Conservation (phyloP, 2,797 vertebrate genomes). For the Ciconia nigra region DNA sequence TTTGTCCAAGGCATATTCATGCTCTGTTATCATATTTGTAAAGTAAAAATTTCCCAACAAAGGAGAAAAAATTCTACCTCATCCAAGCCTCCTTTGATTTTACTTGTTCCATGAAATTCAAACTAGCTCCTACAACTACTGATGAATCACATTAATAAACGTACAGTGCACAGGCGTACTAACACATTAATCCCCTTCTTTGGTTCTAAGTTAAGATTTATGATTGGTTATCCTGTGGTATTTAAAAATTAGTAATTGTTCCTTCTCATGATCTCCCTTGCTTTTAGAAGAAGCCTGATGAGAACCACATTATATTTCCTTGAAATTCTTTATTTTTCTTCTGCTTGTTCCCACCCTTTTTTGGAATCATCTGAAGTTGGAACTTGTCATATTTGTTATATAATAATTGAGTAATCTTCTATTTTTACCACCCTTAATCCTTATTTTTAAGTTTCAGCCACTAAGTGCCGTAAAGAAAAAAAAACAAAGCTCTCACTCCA, state of each 20-base stretch:
- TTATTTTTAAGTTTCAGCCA: slow-evolving; percentile 5
- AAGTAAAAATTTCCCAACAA: background rate
- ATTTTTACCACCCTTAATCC: background rate
- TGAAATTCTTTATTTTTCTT: background rate
- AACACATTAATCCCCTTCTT: background rate
- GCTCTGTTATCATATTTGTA: background rate
- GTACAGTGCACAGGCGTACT: background rate
- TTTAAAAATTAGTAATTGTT: background rate
- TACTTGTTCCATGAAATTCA: background rate
- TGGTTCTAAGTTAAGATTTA: background rate
- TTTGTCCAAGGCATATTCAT: background rate
- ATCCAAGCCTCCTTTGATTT: background rate
- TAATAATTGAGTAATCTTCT: slow-evolving; percentile 3
- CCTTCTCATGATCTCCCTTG: background rate
- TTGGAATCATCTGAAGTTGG: background rate
- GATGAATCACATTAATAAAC: background rate
- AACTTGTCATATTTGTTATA: background rate
- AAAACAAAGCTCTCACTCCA: background rate
- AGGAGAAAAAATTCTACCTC: background rate
- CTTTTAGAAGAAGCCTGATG: background rate
- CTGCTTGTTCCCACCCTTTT: background rate
- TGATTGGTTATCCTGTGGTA: background rate
- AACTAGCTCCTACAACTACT: background rate
- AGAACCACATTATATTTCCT: background rate
- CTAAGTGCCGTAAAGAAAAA: background rate